Conservation (phyloP, 2,113 vertebrate species). For the Silurus meridionalis region DNA sequence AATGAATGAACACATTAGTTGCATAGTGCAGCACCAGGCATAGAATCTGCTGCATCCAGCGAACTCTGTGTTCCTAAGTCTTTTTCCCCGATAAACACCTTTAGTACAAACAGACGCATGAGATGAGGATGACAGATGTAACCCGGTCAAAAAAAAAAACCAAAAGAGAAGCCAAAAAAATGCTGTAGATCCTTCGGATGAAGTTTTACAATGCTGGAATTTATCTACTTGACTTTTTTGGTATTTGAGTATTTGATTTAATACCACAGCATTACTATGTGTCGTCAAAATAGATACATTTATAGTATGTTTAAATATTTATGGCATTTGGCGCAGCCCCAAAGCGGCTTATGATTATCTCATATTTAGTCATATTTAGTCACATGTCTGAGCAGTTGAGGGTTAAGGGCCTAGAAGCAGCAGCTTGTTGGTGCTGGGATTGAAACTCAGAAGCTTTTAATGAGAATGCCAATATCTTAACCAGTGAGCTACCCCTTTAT, state of each 20-base stretch:
- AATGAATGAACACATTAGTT: background rate
- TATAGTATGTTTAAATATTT: no score
- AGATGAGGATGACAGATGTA: background rate
- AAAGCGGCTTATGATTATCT: no score
- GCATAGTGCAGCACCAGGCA: background rate
- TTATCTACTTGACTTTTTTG: background rate
- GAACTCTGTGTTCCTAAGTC: background rate
- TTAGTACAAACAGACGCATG: background rate
- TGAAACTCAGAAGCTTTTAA: no score
- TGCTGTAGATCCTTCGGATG: background rate
- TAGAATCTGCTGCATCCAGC: background rate
- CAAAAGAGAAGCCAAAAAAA: background rate
- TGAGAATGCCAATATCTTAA: no score
- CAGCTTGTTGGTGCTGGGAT: no score
- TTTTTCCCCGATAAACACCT: background rate
- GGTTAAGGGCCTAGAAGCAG: no score
- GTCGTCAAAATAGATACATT: background rate
- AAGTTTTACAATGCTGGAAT: background rate
- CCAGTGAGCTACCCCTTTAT: no score
- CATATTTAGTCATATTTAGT: no score
- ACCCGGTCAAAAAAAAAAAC: background rate
- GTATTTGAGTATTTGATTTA: background rate
- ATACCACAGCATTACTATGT: background rate
- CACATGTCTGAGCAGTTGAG: no score
- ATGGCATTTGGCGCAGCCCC: no score